These are phyloP conservation scores for Amblyornis subalaris DNA, from an alignment of 2,113 vertebrate genomes.

Conservation along the genomic window DNA sequence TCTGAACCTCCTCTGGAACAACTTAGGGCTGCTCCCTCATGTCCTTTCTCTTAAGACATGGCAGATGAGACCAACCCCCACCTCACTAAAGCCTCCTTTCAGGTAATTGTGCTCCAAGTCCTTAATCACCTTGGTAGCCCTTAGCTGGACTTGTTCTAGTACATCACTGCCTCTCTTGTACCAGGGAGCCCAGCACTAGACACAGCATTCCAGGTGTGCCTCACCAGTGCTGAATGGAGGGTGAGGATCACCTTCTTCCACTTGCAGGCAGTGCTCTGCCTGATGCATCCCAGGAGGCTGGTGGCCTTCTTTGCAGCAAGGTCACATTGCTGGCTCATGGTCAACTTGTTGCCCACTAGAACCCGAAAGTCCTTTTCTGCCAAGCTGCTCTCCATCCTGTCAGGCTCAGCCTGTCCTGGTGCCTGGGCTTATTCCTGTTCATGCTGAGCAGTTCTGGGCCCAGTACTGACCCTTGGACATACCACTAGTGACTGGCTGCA, in stretches of 20 bases:
- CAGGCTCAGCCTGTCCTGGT: not conserved
- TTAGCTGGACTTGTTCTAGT: not conserved
- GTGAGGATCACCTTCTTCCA: not conserved
- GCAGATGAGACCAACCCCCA: not conserved
- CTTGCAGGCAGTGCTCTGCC: not conserved
- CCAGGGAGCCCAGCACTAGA: not conserved
- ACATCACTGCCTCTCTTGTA: not conserved
- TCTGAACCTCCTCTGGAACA: not conserved
- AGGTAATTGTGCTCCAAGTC: not conserved
- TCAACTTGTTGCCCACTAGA: not conserved
- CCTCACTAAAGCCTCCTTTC: not conserved
- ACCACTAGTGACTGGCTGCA: not conserved
- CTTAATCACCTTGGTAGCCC: not conserved
- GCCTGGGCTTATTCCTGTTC: not conserved
- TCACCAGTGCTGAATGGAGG: not conserved
- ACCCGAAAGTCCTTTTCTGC: not conserved
- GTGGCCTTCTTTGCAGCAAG: not conserved
- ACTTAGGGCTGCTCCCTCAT: not conserved
- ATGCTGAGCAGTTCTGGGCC: not conserved
- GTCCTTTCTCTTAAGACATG: not conserved
- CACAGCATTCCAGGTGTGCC: not conserved
- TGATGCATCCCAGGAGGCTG: not conserved
- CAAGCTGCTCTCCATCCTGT: not conserved
- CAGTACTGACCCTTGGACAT: not conserved
- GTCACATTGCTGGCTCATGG: not conserved